These are phyloP conservation scores for Hylaeus volcanicus DNA, from an alignment of 1,140 invertebrate species.

Conservation along the genomic window DNA sequence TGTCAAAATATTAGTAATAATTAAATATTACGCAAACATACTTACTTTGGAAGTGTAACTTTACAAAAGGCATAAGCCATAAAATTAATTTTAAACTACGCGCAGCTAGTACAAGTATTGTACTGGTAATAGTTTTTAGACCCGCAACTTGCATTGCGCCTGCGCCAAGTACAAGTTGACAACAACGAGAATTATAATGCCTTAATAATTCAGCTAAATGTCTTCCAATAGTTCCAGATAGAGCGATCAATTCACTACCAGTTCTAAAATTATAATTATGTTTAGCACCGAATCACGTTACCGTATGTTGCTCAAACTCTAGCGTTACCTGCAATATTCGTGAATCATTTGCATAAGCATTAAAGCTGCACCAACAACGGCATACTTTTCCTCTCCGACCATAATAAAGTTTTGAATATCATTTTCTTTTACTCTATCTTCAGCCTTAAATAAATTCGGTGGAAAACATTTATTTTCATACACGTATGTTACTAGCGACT, in stretches of 20 bases:
- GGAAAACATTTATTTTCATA: conserved; percentile 80
- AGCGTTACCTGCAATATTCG: conserved; percentile 91
- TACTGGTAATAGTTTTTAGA: conserved; percentile 97
- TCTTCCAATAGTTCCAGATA: conserved; percentile 86
- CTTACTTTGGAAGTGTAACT: conserved; percentile 84
- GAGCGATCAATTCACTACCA: conserved; percentile 82
- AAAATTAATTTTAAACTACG: conserved; percentile 91
- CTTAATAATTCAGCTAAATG: conserved; percentile 93
- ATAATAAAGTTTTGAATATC: conserved; percentile 80
- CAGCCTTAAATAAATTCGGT: conserved; percentile 65
- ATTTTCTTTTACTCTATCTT: conserved; percentile 69
- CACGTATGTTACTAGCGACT: conserved; percentile 85
- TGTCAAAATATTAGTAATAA: background rate
- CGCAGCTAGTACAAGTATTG: conserved; percentile 95
- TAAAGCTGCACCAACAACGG: conserved; percentile 92
- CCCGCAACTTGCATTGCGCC: conserved; percentile 96
- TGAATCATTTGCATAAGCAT: conserved; percentile 92
- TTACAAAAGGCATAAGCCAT: conserved; percentile 88
- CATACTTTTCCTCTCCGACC: conserved; percentile 90
- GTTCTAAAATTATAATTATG: conserved; percentile 64
- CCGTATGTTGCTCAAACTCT: background rate
- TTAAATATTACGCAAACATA: background rate
- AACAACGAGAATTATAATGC: conserved; percentile 95
- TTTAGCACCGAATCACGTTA: background rate
- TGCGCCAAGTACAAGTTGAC: conserved; percentile 96